Conservation (phyloP, 2,797 vertebrate genomes). For the Myotis myotis region DNA sequence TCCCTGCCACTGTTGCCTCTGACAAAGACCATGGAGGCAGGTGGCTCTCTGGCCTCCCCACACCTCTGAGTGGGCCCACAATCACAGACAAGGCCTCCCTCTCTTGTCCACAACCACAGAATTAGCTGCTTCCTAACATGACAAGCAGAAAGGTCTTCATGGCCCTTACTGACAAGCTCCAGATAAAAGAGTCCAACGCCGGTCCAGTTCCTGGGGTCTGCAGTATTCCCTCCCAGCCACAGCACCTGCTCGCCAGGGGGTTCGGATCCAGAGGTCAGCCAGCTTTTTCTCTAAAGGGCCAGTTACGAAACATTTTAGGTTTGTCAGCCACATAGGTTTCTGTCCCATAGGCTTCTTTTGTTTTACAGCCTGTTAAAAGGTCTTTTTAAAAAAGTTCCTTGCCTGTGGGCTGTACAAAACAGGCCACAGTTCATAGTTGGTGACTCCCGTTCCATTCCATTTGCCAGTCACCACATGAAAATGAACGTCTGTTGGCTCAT, state of each 20-base stretch:
- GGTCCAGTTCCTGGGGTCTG: neutral
- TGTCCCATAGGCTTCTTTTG: neutral
- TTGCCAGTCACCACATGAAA: neutral
- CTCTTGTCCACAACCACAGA: neutral
- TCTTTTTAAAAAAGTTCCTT: neutral
- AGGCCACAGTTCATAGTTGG: neutral
- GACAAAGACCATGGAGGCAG: neutral
- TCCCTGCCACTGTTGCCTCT: neutral
- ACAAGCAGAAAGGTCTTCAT: neutral
- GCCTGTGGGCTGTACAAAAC: neutral
- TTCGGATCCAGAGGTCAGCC: neutral
- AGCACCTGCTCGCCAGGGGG: neutral
- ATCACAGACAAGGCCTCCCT: neutral
- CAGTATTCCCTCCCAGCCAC: neutral
- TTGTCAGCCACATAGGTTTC: neutral
- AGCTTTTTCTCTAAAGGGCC: neutral
- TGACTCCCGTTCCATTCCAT: neutral
- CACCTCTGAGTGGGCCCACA: neutral
- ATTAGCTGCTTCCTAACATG: neutral
- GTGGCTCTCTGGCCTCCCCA: neutral
- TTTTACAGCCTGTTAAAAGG: conserved; percentile 1
- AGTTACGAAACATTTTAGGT: neutral
- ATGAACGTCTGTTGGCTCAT: neutral
- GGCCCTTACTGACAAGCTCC: neutral
- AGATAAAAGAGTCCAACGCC: neutral